Percentiles rank a stretch among this genome's conserved stretches.
These are phyloP conservation scores for Chloroceryle inda DNA, from an alignment of 2,797 vertebrate species.

Conservation along the genomic window DNA sequence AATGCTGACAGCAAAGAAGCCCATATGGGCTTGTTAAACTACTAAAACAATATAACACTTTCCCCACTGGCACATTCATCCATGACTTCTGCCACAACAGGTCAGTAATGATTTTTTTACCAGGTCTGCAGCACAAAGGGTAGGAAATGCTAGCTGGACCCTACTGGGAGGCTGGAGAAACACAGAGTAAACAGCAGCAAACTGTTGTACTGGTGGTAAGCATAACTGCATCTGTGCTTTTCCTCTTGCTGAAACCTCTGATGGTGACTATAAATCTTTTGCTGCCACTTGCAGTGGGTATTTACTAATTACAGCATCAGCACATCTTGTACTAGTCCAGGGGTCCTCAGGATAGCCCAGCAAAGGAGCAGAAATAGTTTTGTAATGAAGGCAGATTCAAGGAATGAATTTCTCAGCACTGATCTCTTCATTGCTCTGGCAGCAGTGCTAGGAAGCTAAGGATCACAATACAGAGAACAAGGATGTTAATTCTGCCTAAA, in stretches of 20 bases:
- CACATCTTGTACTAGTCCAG: not conserved
- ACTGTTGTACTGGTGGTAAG: not conserved
- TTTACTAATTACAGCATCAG: conserved; percentile 51
- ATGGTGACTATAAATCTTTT: conserved; percentile 34
- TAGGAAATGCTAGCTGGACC: not conserved
- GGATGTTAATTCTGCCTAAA: conserved; percentile 70
- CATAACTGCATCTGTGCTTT: not conserved
- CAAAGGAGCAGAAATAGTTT: conserved; percentile 53
- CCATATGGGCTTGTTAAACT: not conserved
- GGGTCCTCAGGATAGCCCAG: conserved; percentile 22
- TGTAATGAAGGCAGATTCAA: conserved; percentile 20
- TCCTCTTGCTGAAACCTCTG: conserved; percentile 3
- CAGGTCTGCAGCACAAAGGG: not conserved
- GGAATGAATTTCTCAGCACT: not conserved
- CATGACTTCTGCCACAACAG: not conserved
- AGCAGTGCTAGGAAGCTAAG: not conserved
- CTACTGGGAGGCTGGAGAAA: not conserved
- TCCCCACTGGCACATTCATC: not conserved
- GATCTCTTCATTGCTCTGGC: conserved; percentile 26
- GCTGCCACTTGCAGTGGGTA: conserved; percentile 7
- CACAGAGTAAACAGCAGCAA: not conserved
- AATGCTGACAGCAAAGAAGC: conserved; percentile 4
- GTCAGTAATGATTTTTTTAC: conserved; percentile 36
- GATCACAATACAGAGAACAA: conserved; percentile 62
- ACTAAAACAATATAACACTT: conserved; percentile 18